Base-by-base conservation (phyloP, 1,140 invertebrate genomes). In the Dreissena rostriformis region DNA sequence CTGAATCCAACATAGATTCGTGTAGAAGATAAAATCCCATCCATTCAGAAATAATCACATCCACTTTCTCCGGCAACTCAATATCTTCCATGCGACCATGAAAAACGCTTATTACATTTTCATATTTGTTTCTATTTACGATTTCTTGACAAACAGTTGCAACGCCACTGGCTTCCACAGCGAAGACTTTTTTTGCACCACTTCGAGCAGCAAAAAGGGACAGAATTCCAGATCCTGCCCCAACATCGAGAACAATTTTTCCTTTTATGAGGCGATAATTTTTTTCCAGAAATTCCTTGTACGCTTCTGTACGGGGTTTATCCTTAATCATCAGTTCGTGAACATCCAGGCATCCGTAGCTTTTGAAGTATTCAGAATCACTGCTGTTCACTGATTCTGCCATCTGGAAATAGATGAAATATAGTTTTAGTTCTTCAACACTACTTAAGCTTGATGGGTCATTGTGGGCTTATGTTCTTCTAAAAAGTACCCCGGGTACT, bases 151-250 rank as follows among this genome's bases (percentile, higher is more conserved):
- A 91, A 0, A 89, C 19, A n/a, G 76, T 75, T 7, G 89, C 90
- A 19, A 90, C 86, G 24, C 76, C 71, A 79, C 91, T 91, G n/a
- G 90, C 91, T 66, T 92, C 91, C 14, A 91, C 88, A 22, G 91
- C 91, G 71, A 87, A 91, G 0, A 92, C 91, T 96, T 88, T 86
- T 24, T 85, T 88, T 8, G 93, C 93, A 17, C 94, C 29, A 97
- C 94, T 97, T 97, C 97, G 87, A 11, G 91, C 93, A 78, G 92
- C 92, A 90, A 93, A 94, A 49, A 93, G 80, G 7, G 90, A 91
- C 26, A 93, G 84, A 68, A 94, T 93, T 39, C 93, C 92, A 66
- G 92, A 93, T 22, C 91, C 91, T 28, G 91, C 90, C 12, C 91
- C 91, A 12, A 92, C 89, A 83, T 92, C 91, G 22, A 92, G 77